These are phyloP conservation scores for Telmatherina bonti DNA, from an alignment of 2,797 vertebrate genomes.

Conservation along the genomic window DNA sequence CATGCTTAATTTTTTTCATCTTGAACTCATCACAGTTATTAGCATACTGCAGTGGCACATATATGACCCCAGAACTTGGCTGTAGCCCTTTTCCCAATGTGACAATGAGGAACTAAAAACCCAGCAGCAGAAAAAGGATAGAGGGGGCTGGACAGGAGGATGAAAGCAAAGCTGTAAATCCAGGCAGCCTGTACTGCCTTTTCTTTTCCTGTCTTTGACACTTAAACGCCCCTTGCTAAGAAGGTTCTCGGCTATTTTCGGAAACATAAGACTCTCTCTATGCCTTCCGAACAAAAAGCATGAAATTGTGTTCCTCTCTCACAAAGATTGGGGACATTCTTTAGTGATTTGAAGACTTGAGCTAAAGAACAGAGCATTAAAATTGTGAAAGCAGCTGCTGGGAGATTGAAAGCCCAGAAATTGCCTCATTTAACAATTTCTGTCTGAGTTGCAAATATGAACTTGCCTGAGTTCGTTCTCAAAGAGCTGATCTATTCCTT, in stretches of 20 bases:
- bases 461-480: slow-evolving; percentile 27
- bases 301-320: slow-evolving; percentile 63
- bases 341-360: slow-evolving; percentile 24
- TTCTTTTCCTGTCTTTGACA: slow-evolving; percentile 59
- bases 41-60: slow-evolving; percentile 49
- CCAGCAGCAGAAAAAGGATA: slow-evolving; percentile 23
- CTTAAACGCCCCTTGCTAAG: slow-evolving; percentile 56
- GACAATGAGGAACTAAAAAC: slow-evolving; percentile 29
- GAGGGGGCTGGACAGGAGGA: slow-evolving; percentile 49
- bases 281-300: slow-evolving; percentile 56
- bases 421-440: slow-evolving; percentile 17
- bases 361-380: slow-evolving; percentile 53
- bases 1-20: neutral
- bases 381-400: slow-evolving; percentile 48
- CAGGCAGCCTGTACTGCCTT: slow-evolving; percentile 41
- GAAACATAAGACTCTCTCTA: slow-evolving; percentile 63
- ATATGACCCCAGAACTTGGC: slow-evolving; percentile 49
- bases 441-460: neutral
- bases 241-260: slow-evolving; percentile 70
- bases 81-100: slow-evolving; percentile 48
- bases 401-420: slow-evolving; percentile 17
- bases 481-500: slow-evolving; percentile 27
- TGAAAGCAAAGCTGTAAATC: slow-evolving; percentile 78
- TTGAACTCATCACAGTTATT: slow-evolving; percentile 23
- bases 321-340: slow-evolving; percentile 56